phyloP scores from a whole-genome alignment of 2,888 invertebrate genomes.

The Orthosia incerta region DNA sequence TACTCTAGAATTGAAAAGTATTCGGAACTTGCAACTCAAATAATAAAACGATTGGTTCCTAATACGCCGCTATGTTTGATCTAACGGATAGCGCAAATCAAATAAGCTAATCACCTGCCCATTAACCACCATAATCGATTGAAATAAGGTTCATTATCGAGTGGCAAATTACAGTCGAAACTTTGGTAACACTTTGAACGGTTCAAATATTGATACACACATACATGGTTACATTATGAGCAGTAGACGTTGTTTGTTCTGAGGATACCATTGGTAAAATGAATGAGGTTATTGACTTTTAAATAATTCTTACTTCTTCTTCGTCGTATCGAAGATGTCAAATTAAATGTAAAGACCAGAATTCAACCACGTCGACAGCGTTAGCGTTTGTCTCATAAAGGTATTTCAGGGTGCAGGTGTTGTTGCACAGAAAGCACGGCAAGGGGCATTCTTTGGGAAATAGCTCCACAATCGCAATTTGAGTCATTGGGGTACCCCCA shows the following conservation, averaged over 20 bases:
- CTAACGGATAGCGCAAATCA: slow-evolving; percentile 72
- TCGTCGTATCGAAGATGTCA: too few relatives aligned
- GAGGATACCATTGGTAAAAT: slow-evolving; percentile 42
- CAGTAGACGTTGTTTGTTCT: slow-evolving; percentile 56
- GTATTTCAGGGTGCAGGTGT: too few relatives aligned
- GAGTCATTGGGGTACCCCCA: too few relatives aligned
- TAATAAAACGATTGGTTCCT: slow-evolving; percentile 59
- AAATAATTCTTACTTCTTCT: neutral
- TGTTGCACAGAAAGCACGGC: too few relatives aligned
- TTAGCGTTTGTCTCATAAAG: too few relatives aligned
- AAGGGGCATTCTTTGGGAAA: too few relatives aligned
- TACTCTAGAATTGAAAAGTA: slow-evolving; percentile 21
- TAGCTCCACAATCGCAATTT: too few relatives aligned
- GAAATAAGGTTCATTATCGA: slow-evolving; percentile 33
- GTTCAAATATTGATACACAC: slow-evolving; percentile 73
- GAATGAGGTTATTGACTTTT: slow-evolving; percentile 54
- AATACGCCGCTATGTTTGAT: slow-evolving; percentile 72
- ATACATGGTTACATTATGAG: slow-evolving; percentile 60
- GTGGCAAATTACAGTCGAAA: slow-evolving; percentile 31
- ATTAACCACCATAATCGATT: neutral
- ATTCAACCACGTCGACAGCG: too few relatives aligned
- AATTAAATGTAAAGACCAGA: too few relatives aligned
- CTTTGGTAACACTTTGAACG: slow-evolving; percentile 73
- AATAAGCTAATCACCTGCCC: slow-evolving; percentile 24
- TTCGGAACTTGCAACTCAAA: slow-evolving; percentile 35